phyloP scores from a whole-genome alignment of 2,113 vertebrate species.

The Protobothrops flavoviridis region DNA sequence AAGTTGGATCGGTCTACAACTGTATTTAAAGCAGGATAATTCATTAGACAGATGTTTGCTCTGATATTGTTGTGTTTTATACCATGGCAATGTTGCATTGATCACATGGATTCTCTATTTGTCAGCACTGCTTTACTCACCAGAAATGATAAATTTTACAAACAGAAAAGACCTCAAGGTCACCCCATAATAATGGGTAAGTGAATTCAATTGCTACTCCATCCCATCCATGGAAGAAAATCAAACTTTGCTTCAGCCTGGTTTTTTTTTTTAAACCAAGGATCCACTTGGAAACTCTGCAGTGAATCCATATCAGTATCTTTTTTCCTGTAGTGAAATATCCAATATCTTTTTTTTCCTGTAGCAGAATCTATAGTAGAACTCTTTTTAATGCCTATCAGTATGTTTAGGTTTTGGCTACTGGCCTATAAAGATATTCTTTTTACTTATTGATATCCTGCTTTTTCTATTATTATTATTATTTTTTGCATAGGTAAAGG shows the following conservation, averaged over 20 bases:
- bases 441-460: not conserved
- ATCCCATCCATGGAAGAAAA: not conserved
- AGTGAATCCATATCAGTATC: not conserved
- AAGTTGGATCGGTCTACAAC: not conserved
- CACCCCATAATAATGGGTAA: not conserved
- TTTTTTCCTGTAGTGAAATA: not conserved
- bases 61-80: not conserved
- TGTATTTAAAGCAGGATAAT: not conserved
- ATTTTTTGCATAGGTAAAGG: slow-evolving; percentile 81
- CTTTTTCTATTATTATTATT: slow-evolving; percentile 39
- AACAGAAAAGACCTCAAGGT: not conserved
- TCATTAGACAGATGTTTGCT: not conserved
- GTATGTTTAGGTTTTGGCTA: not conserved
- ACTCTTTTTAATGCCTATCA: not conserved
- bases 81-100: not conserved
- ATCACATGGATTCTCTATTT: not conserved
- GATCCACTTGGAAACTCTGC: not conserved
- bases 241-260: not conserved
- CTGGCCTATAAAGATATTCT: not conserved
- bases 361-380: not conserved
- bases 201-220: not conserved
- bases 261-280: not conserved
- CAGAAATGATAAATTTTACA: not conserved
- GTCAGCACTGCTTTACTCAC: not conserved
- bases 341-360: not conserved